These are phyloP conservation scores for Zootoca vivipara DNA, from an alignment of 2,113 vertebrate genomes.

Conservation along the genomic window DNA sequence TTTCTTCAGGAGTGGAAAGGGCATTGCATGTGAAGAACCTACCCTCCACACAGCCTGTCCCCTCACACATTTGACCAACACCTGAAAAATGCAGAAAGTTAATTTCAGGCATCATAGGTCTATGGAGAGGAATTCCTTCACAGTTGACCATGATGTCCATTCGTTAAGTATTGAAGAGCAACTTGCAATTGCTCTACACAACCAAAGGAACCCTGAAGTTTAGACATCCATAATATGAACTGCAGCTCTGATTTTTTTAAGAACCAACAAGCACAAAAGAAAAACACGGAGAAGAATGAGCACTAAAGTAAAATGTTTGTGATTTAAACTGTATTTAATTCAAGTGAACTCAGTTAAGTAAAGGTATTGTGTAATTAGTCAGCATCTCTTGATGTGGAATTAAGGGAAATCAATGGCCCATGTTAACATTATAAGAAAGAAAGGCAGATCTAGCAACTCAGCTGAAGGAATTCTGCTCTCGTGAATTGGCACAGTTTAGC, in stretches of 20 bases:
- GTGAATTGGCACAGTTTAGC: not conserved
- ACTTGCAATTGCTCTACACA: not conserved
- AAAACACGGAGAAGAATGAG: not conserved
- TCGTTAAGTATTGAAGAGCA: not conserved
- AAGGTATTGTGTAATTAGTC: not conserved
- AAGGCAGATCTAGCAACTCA: not conserved
- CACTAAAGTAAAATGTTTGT: not conserved
- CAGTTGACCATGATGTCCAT: not conserved
- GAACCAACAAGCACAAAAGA: not conserved
- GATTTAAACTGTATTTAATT: conserved; percentile 12
- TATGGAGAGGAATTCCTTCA: not conserved
- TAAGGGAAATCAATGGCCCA: conserved; percentile 7
- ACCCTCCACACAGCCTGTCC: not conserved
- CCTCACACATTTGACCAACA: not conserved
- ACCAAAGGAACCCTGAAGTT: not conserved
- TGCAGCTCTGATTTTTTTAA: not conserved
- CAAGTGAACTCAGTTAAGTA: conserved; percentile 15
- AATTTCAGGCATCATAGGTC: not conserved
- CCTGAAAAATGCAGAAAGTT: not conserved
- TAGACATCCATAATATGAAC: not conserved
- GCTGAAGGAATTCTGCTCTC: not conserved
- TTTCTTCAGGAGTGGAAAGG: not conserved
- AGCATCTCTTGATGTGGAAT: not conserved
- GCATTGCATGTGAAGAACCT: not conserved
- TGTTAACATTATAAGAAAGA: conserved; percentile 1